Conservation (phyloP, 2,113 vertebrate genomes). For the Cyanoliseus patagonus region DNA sequence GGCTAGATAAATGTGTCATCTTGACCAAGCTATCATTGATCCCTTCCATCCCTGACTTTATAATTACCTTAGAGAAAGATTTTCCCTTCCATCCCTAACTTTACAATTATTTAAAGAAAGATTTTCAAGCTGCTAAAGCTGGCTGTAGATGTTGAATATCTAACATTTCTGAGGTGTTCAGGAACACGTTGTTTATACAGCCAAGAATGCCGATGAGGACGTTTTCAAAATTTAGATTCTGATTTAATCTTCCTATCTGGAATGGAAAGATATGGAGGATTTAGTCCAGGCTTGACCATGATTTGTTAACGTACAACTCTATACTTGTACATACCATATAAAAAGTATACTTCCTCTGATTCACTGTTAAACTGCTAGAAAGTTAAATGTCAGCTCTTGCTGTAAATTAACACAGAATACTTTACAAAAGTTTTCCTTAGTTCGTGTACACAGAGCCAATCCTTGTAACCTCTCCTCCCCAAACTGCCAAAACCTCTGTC, state of each 20-base stretch:
- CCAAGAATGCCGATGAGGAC: neutral
- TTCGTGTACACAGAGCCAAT: neutral
- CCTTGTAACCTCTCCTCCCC: neutral
- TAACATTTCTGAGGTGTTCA: neutral
- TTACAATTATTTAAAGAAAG: neutral
- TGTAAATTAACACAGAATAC: neutral
- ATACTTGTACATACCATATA: neutral
- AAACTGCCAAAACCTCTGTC: slow-evolving; percentile 32
- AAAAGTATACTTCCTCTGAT: neutral
- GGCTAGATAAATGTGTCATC: neutral
- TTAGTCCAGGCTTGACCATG: neutral
- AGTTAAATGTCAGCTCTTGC: neutral
- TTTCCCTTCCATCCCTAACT: neutral
- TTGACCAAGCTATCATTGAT: neutral
- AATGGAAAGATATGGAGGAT: neutral
- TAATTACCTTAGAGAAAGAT: neutral
- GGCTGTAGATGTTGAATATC: neutral
- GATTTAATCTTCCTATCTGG: slow-evolving; percentile 24
- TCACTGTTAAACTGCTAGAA: neutral
- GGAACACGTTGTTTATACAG: neutral
- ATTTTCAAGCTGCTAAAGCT: neutral
- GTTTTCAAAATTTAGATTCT: slow-evolving; percentile 22
- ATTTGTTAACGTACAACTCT: slow-evolving; percentile 1
- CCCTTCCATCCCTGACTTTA: neutral
- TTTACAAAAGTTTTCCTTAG: neutral